Conservation (phyloP, 2,113 vertebrate species). For the Prunella himalayana region DNA sequence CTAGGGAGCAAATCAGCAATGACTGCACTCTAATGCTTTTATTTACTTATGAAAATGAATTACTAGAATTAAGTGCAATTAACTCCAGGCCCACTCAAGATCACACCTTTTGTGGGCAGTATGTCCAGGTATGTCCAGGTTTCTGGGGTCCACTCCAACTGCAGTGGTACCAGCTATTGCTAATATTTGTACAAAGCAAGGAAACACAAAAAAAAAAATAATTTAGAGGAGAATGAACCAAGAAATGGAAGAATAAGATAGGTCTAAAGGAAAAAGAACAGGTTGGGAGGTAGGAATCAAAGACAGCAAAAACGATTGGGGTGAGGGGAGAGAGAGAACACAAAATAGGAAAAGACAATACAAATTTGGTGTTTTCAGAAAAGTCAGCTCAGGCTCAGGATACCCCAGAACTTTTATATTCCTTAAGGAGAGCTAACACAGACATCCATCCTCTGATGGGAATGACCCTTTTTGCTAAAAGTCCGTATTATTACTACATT, state of each 20-base stretch:
- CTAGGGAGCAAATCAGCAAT: not conserved
- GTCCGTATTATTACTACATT: not conserved
- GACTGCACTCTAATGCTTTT: not conserved
- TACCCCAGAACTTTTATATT: not conserved
- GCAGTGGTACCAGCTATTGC: not conserved
- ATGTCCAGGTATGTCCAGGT: not conserved
- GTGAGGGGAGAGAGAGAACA: not conserved
- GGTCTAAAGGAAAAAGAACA: not conserved
- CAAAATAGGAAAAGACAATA: not conserved
- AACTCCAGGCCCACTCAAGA: not conserved
- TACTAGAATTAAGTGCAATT: not conserved
- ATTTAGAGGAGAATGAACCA: not conserved
- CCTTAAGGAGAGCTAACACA: not conserved
- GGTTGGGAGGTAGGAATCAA: fast-evolving
- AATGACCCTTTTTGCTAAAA: not conserved
- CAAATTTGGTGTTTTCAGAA: not conserved
- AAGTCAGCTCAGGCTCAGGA: not conserved
- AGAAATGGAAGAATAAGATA: not conserved
- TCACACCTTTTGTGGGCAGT: not conserved
- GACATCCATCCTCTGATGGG: not conserved
- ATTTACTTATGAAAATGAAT: not conserved
- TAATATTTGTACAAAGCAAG: not conserved
- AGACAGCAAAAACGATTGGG: not conserved
- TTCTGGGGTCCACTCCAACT: not conserved
- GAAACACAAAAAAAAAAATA: not conserved